Evolutionary conservation across 2,113 vertebrate genomes (phyloP), one percentile per base, ranked within the genome.

Genomic region (Cynoglossus semilaevis): DNA sequence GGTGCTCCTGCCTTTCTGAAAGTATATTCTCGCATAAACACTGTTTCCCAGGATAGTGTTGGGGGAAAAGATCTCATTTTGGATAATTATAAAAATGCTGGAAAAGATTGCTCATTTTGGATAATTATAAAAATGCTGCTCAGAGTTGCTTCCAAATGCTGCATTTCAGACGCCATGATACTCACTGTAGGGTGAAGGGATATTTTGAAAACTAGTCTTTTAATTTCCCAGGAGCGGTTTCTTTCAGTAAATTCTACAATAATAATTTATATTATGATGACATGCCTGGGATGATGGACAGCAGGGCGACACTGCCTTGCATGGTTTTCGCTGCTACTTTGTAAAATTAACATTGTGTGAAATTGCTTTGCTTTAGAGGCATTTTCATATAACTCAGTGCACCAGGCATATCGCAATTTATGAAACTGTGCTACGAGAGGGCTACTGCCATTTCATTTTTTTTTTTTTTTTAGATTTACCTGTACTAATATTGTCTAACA

Each of bases 171-270:
- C 36, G 9, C n/a, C n/a, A n/a, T n/a, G n/a, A n/a, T n/a, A n/a
- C n/a, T 70, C 59, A 58, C 36, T 46, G 29, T 13, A 38, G 10
- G 43, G 44, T 34, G 40, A 46, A 51, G 34, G 77, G 47, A 63
- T 51, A 60, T 44, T 35, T 54, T 70, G 53, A 75, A 59, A 1
- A 15, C 47, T n/a, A 35, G 18, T 38, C 46, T 58, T 19, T 73
- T 66, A 41, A 51, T 75, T 74, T 66, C 54, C 59, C 51, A 60
- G 41, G 66, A 64, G 63, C 57, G 18, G 49, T 59, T 62, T 61
- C 34, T 16, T 46, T 70, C 45, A 49, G 38, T 41, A 15, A 43
- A 40, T 45, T 34, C 59, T 53, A 66, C 70, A 52, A 63, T 49
- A 51, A 41, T 60, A 62, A 58, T 47, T 37, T 22, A 49, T 46